Base-by-base conservation (phyloP, 2,113 vertebrate genomes). In the Antennarius striatus region DNA sequence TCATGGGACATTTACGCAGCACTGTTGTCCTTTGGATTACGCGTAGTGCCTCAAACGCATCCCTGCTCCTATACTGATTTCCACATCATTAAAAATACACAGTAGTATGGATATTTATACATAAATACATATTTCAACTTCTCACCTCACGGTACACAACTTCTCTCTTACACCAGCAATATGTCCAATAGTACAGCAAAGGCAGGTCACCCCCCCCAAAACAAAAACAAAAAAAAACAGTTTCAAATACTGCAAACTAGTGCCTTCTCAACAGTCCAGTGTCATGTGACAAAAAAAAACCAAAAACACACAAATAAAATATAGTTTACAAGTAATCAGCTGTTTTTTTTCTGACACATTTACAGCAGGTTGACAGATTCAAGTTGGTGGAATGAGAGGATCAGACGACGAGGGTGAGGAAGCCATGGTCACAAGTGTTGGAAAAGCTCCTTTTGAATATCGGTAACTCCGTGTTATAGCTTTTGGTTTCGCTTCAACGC, bases 181-280 rank as follows among this genome's bases (percentile, higher is more conserved):
- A 56, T 50, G 17, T 79, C 77, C 56, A 60, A 17, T 67, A 43
- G 29, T 56, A 63, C 66, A 68, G 50, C 52, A 77, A 30, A 58
- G 16, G 71, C 64, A 60, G 51, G 29, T 28, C 22, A 9, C n/a
- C 51, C 42, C 50, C 47, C 32, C 3, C 3, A 36, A 36, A 36
- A 36, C n/a, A n/a, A n/a, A n/a, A n/a, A n/a, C n/a, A n/a, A n/a
- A n/a, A 36, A 36, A 36, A 36, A 63, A 61, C 45, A 68, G 53
- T 77, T 82, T 73, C 60, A 69, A 70, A 66, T 56, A 46, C 43
- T 45, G 77, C 63, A 74, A 79, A 54, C 60, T 63, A 79, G 63
- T 73, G 72, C 80, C 70, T 75, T 83, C 70, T 70, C 77, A 85
- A 81, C 81, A 84, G 71, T 91, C 85, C 91, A 92, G 89, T 90